Conservation (phyloP, 2,113 vertebrate genomes). For the Asarcornis scutulata region DNA sequence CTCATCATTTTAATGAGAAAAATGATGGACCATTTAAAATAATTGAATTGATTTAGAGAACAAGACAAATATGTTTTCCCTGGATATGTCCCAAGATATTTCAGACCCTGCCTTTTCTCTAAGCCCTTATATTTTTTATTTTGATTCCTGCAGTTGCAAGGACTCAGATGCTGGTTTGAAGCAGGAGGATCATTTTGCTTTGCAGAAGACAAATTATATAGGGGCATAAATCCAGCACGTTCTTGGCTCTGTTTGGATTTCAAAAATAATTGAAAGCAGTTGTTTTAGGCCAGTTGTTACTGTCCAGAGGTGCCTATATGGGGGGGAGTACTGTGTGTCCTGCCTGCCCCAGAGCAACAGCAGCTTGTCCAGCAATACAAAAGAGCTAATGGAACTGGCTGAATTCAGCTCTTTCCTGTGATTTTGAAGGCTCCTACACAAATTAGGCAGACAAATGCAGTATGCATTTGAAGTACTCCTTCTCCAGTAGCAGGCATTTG, state of each 20-base stretch:
- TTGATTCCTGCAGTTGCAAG: fast-evolving
- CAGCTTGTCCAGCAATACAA: background rate
- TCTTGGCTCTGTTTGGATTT: background rate
- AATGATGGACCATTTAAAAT: background rate
- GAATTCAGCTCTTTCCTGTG: background rate
- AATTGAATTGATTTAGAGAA: background rate
- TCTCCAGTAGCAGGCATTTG: background rate
- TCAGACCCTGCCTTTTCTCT: background rate
- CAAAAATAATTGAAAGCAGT: background rate
- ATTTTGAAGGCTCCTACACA: background rate
- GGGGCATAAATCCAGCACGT: background rate
- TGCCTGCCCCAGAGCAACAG: background rate
- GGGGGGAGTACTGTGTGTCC: background rate
- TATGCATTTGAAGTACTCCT: background rate
- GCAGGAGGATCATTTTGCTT: background rate
- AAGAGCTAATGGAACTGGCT: background rate
- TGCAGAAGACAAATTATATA: background rate
- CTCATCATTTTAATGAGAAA: background rate
- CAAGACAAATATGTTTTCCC: background rate
- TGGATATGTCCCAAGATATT: background rate
- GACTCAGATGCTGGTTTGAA: background rate
- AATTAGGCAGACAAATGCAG: background rate
- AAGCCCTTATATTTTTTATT: background rate
- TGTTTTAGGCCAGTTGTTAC: background rate
- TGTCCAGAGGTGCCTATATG: background rate